A percentile compares a stretch with the other conserved stretches of the same genome.
Conservation (phyloP, 2,888 invertebrate species). For the Aphidoletes aphidimyza region DNA sequence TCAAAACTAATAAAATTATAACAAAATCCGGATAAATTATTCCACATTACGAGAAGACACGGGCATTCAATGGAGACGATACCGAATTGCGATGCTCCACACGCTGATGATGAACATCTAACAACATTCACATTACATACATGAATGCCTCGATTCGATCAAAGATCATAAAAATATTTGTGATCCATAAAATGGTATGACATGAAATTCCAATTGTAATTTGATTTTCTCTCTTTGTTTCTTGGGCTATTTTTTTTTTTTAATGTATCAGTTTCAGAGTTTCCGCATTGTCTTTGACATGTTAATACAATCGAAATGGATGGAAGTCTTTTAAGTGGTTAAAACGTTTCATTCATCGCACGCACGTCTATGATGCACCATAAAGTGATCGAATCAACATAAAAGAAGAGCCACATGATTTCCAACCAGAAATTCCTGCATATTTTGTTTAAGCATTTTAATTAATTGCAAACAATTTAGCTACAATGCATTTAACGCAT, state of each 20-base stretch:
- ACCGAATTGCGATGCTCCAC: background rate
- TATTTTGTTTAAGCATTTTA: conserved; percentile 31
- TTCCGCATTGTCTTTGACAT: background rate
- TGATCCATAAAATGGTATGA: conserved; percentile 35
- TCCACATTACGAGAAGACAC: background rate
- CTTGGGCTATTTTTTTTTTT: background rate
- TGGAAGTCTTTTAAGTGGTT: background rate
- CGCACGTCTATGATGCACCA: too few species aligned
- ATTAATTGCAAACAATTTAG: conserved; percentile 46
- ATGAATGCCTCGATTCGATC: conserved; percentile 33
- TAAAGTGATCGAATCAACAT: too few species aligned
- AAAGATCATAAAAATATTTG: conserved; percentile 47
- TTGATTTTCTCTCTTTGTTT: background rate
- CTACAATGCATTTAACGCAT: conserved; percentile 28
- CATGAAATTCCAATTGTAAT: conserved; percentile 49
- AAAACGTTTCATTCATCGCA: background rate
- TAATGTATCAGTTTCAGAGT: background rate
- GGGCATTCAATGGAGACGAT: background rate
- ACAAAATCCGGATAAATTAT: background rate
- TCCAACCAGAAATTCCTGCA: conserved; percentile 42
- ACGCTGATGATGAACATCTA: background rate
- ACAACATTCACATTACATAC: background rate
- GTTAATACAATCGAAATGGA: background rate
- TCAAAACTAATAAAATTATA: background rate
- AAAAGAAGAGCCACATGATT: too few species aligned